Percentiles rank a stretch among this genome's conserved stretches.
These are phyloP conservation scores for Sebastes trivittatus DNA, from an alignment of 2,797 vertebrate species.

Conservation along the genomic window DNA sequence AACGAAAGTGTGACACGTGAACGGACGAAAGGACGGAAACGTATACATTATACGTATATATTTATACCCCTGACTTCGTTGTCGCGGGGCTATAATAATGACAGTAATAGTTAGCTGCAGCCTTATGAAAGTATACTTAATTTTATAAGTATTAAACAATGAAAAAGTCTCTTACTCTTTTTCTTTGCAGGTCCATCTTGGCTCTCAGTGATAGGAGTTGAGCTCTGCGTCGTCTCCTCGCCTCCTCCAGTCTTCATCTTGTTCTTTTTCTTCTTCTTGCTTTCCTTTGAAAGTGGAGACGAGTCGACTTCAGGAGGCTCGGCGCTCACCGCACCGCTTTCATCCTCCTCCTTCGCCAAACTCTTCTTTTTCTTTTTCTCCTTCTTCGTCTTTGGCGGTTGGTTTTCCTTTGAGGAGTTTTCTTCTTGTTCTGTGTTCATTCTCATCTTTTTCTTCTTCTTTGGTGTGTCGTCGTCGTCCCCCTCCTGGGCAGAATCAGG, in stretches of 20 bases:
- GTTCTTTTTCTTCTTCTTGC: constrained; percentile 38
- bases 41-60: too few species aligned
- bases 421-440: constrained; percentile 30
- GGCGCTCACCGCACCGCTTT: not conserved
- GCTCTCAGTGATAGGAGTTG: not conserved
- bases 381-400: constrained; percentile 26
- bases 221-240: not conserved
- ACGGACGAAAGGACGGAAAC: too few species aligned
- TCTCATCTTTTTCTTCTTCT: constrained; percentile 50
- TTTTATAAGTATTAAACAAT: not conserved
- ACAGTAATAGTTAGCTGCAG: not conserved
- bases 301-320: not conserved
- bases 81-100: not conserved
- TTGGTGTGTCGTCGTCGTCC: constrained; percentile 19
- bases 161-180: constrained; percentile 43
- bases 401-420: constrained; percentile 60
- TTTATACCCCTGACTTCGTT: too few species aligned
- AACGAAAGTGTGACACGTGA: too few species aligned
- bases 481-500: not conserved
- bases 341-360: not conserved
- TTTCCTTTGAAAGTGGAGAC: not conserved
- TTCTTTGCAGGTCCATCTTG: constrained; percentile 37
- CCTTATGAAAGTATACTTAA: not conserved
- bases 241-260: not conserved
- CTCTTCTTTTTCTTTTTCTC: constrained; percentile 21